Evolutionary conservation across 2,888 invertebrate genomes (phyloP).

Genomic region (Stramonita haemastoma): DNA sequence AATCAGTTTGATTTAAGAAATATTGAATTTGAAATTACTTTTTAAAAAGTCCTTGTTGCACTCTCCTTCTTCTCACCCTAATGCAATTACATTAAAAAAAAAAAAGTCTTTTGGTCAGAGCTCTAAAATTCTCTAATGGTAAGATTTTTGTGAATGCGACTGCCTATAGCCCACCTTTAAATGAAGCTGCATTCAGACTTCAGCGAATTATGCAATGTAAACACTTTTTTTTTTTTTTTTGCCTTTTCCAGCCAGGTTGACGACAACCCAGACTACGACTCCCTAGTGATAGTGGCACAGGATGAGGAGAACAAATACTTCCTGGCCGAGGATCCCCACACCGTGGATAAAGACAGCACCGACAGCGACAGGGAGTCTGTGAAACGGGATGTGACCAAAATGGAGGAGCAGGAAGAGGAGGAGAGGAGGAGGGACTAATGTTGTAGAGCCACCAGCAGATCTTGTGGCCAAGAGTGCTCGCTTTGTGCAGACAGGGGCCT

Average conservation of each 20-base stretch:
- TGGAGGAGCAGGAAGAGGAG: background rate
- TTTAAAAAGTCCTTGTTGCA: too few species aligned
- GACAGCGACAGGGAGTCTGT: conserved; percentile 22
- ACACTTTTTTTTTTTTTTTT: background rate
- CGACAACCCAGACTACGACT: conserved; percentile 88
- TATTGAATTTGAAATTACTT: too few species aligned
- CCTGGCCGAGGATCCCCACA: conserved; percentile 83
- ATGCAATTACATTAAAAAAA: too few species aligned
- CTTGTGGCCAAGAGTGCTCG: conserved; percentile 29
- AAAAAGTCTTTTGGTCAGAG: too few species aligned
- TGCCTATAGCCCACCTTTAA: too few species aligned
- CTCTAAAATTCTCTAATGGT: too few species aligned
- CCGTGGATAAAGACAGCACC: background rate
- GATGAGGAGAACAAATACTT: conserved; percentile 95
- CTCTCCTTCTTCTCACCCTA: too few species aligned
- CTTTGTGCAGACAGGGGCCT: background rate
- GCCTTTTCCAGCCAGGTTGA: conserved; percentile 83
- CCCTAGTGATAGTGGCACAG: conserved; percentile 84
- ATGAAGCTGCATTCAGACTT: too few species aligned
- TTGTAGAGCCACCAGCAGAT: conserved; percentile 32
- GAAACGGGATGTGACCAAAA: background rate
- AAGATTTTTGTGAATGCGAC: too few species aligned
- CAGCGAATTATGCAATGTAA: too few species aligned
- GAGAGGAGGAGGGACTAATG: conserved; percentile 41
- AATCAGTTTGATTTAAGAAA: too few species aligned